Percentiles rank a stretch among this genome's conserved stretches.
phyloP scores from a whole-genome alignment of 2,113 vertebrate species.

The Platycercus adscitus region DNA sequence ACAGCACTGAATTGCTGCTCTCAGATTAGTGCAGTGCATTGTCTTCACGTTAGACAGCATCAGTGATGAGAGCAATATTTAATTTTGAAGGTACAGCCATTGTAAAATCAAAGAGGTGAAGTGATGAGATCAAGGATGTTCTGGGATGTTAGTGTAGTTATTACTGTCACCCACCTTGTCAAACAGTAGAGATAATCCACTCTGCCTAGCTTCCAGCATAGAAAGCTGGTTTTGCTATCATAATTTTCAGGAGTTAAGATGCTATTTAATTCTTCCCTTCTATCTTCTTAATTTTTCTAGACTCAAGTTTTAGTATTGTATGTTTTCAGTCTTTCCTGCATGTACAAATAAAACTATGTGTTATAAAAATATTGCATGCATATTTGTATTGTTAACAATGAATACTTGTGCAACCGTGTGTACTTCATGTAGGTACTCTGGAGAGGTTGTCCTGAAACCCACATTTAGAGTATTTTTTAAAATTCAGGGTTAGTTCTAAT shows the following conservation, averaged over 20 bases:
- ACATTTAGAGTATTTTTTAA: not conserved
- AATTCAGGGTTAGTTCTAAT: not conserved
- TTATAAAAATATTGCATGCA: not conserved
- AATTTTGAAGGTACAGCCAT: constrained; percentile 41
- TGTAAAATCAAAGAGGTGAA: constrained; percentile 48
- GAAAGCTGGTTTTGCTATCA: constrained; percentile 22
- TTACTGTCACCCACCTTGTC: constrained; percentile 62
- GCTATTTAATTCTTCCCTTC: not conserved
- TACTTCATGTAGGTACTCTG: not conserved
- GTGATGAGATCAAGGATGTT: constrained; percentile 54
- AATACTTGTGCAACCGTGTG: not conserved
- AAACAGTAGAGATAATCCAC: constrained; percentile 38
- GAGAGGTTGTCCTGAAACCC: not conserved
- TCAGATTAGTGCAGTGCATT: not conserved
- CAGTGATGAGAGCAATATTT: constrained; percentile 43
- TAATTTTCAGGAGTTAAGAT: constrained; percentile 19
- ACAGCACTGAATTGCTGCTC: constrained; percentile 3
- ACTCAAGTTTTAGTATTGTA: not conserved
- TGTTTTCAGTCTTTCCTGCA: not conserved
- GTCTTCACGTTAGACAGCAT: constrained; percentile 33
- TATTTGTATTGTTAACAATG: not conserved
- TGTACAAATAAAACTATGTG: not conserved
- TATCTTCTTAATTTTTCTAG: not conserved
- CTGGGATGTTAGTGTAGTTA: constrained; percentile 36
- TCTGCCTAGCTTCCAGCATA: not conserved